Conservation (phyloP, 2,113 vertebrate genomes). For the Trogon surrucura region DNA sequence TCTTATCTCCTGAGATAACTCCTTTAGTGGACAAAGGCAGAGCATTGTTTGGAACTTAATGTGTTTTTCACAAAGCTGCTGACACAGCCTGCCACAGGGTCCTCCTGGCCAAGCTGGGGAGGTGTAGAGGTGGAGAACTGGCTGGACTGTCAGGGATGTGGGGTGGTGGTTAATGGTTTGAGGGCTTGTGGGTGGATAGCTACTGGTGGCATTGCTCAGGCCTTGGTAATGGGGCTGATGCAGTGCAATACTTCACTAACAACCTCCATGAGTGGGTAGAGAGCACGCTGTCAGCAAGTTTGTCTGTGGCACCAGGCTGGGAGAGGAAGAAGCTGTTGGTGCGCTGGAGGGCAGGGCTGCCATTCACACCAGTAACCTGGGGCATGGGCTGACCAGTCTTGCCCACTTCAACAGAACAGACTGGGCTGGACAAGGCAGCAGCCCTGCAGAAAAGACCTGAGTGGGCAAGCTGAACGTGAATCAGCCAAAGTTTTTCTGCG, state of each 20-base stretch:
- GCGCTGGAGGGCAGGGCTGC: background rate
- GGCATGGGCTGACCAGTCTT: background rate
- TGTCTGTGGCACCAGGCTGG: rapidly evolving
- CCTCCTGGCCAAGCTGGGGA: background rate
- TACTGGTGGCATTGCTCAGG: background rate
- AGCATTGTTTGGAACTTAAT: background rate
- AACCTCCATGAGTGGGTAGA: background rate
- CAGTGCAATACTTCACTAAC: background rate
- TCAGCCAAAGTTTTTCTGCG: background rate
- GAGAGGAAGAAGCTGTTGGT: background rate
- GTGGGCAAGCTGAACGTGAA: background rate
- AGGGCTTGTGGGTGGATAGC: rapidly evolving
- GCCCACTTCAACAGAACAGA: background rate
- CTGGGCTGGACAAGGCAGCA: background rate
- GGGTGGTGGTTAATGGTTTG: background rate
- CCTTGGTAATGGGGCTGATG: background rate
- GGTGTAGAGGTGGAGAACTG: background rate
- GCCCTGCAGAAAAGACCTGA: background rate
- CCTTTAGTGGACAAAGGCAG: background rate
- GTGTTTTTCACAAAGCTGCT: background rate
- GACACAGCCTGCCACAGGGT: rapidly evolving
- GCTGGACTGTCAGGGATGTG: background rate
- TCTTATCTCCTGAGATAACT: background rate
- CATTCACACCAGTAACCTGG: background rate
- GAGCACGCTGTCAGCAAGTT: rapidly evolving